A percentile compares a stretch with the other conserved stretches of the same genome.
Conservation (phyloP, 2,113 vertebrate species). For the Tringa solitaria region DNA sequence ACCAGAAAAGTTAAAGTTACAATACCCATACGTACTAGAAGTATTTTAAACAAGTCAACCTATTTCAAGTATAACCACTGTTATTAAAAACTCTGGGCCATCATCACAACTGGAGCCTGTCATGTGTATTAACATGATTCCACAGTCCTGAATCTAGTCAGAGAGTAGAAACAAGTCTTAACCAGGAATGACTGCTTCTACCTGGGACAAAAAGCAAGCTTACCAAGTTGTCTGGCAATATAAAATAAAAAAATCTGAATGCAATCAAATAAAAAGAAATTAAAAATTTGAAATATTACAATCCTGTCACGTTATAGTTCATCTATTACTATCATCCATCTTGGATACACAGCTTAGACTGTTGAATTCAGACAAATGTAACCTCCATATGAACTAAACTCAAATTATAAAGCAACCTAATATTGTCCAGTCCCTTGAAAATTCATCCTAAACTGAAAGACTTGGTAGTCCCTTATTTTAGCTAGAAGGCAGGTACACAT, state of each 20-base stretch:
- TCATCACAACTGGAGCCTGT: background rate
- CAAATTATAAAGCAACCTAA: background rate
- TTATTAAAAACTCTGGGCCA: background rate
- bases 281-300: background rate
- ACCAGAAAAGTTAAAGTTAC: background rate
- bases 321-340: background rate
- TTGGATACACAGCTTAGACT: background rate
- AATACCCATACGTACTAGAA: background rate
- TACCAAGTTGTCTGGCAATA: background rate
- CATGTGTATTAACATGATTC: background rate
- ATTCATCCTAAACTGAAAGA: background rate
- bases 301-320: background rate
- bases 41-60: background rate
- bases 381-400: background rate
- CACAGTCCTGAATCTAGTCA: background rate
- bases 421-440: background rate
- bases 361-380: background rate
- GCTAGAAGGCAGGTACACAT: background rate
- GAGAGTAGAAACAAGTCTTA: background rate
- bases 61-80: background rate
- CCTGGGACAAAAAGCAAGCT: background rate
- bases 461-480: background rate
- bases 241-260: background rate
- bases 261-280: background rate
- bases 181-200: background rate